These are phyloP conservation scores for Eulithis testata DNA, from an alignment of 2,888 invertebrate genomes.

Conservation along the genomic window DNA sequence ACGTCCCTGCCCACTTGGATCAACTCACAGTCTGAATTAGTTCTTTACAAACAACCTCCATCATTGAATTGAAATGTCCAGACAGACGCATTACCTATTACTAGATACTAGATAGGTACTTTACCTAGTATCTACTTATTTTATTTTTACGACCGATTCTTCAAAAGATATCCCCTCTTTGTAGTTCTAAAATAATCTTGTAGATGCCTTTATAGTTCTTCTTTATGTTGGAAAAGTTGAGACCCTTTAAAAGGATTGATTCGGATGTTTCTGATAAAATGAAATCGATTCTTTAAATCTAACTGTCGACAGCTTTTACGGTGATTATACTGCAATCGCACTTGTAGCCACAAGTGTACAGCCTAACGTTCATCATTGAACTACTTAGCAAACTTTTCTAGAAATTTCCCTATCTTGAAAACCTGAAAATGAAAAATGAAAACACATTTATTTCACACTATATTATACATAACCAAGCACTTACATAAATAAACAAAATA, in stretches of 20 bases:
- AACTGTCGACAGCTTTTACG: not conserved
- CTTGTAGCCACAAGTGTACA: too few relatives aligned
- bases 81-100: constrained; percentile 55
- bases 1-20: constrained; percentile 48
- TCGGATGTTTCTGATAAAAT: constrained; percentile 27
- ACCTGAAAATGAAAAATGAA: too few relatives aligned
- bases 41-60: constrained; percentile 75
- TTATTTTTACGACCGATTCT: constrained; percentile 41
- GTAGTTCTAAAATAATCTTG: constrained; percentile 30
- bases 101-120: constrained; percentile 34
- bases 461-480: too few relatives aligned
- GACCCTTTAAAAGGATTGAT: constrained; percentile 31
- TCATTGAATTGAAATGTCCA: constrained; percentile 75
- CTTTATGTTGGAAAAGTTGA: constrained; percentile 24
- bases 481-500: too few relatives aligned
- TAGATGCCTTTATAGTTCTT: constrained; percentile 17
- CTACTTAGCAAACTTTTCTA: too few relatives aligned
- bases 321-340: too few relatives aligned
- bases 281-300: constrained; percentile 24
- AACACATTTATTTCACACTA: too few relatives aligned
- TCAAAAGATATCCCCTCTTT: constrained; percentile 39
- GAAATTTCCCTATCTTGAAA: too few relatives aligned
- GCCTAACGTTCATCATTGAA: constrained; percentile 12
- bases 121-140: constrained; percentile 19
- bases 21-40: constrained; percentile 74